A percentile compares a stretch with the other conserved stretches of the same genome.
These are phyloP conservation scores for Pleuronectes platessa DNA, from an alignment of 2,113 vertebrate species.

Conservation along the genomic window DNA sequence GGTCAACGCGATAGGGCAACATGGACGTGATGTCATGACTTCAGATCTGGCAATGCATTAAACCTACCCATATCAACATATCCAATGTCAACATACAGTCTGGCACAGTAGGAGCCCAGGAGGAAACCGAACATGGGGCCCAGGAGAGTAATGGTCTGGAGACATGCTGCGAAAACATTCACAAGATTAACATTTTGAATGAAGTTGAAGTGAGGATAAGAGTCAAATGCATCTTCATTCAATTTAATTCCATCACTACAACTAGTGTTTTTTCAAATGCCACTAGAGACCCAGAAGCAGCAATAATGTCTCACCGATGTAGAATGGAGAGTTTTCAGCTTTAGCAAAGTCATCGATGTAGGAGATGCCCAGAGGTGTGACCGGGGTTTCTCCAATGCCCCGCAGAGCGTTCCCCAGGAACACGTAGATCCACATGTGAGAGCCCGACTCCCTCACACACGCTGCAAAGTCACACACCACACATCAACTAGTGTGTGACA, in stretches of 20 bases:
- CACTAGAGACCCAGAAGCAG: not conserved
- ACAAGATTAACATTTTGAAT: too few species aligned
- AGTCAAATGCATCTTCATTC: not conserved
- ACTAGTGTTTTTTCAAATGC: not conserved
- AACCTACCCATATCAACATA: slow-evolving; percentile 84
- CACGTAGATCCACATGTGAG: slow-evolving; percentile 90
- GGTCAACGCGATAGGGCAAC: too few species aligned
- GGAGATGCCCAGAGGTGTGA: slow-evolving; percentile 90
- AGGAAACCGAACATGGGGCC: slow-evolving; percentile 88
- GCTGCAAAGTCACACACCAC: slow-evolving; percentile 71
- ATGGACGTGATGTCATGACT: not conserved
- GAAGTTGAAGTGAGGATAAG: not conserved
- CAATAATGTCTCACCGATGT: slow-evolving; percentile 83
- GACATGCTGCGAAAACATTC: slow-evolving; percentile 77
- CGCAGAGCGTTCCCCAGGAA: slow-evolving; percentile 90
- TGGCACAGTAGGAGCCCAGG: slow-evolving; percentile 86
- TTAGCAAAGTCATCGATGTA: slow-evolving; percentile 93
- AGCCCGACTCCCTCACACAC: slow-evolving; percentile 81
- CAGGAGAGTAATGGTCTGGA: slow-evolving; percentile 86
- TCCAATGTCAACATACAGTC: slow-evolving; percentile 93
- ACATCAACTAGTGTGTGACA: not conserved
- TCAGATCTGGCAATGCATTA: not conserved
- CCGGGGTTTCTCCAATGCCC: slow-evolving; percentile 92
- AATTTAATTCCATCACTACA: not conserved
- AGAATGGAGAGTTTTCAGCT: slow-evolving; percentile 88